These are phyloP conservation scores for Liasis olivaceus DNA, from an alignment of 2,797 vertebrate species.

Conservation along the genomic window DNA sequence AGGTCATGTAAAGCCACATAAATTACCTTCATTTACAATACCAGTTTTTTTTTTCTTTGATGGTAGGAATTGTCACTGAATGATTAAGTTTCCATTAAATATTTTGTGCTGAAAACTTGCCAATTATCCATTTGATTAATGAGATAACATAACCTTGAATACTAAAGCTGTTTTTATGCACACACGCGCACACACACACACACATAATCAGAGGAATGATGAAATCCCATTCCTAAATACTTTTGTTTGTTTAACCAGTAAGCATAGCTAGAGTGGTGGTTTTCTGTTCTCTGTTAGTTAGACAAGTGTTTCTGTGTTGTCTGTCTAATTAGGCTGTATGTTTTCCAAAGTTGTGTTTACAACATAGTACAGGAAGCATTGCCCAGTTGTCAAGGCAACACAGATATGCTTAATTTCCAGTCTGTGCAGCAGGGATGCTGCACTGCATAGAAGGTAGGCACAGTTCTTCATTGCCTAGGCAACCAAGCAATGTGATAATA, in stretches of 20 bases:
- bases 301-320: background rate
- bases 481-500: background rate
- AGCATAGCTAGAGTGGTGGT: background rate
- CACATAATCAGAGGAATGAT: background rate
- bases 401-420: background rate
- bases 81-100: background rate
- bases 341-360: background rate
- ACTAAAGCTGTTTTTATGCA: background rate
- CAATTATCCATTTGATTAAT: background rate
- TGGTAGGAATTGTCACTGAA: background rate
- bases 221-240: background rate
- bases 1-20: too few species aligned
- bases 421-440: background rate
- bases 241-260: background rate
- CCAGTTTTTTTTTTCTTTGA: background rate
- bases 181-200: background rate
- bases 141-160: background rate
- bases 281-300: background rate
- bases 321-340: background rate
- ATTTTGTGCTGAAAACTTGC: background rate
- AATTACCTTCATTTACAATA: background rate
- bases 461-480: background rate
- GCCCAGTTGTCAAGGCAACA: background rate
- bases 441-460: background rate
- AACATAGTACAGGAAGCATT: background rate